These are phyloP conservation scores for Athene noctua DNA, from an alignment of 2,113 vertebrate genomes.

Conservation along the genomic window DNA sequence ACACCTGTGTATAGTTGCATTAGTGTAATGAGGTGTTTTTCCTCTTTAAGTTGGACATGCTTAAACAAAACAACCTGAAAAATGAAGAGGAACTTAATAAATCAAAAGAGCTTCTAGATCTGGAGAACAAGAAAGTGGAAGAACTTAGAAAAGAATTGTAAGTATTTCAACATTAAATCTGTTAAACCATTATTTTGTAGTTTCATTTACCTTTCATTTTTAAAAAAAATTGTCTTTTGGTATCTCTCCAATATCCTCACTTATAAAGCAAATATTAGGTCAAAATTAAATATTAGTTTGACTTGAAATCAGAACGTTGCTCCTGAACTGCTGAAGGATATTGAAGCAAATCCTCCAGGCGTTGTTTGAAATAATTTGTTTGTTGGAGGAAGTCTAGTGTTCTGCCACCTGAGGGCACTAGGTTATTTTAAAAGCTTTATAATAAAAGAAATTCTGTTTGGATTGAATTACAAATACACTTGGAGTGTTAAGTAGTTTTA, in stretches of 20 bases:
- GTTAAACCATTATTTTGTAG: background rate
- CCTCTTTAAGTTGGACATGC: conserved; percentile 78
- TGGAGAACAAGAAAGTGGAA: conserved; percentile 82
- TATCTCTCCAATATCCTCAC: background rate
- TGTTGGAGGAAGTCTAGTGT: background rate
- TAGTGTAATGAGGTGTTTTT: conserved; percentile 16
- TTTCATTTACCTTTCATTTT: background rate
- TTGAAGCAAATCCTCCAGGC: background rate
- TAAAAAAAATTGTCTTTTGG: background rate
- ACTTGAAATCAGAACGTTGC: background rate
- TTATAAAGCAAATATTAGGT: background rate
- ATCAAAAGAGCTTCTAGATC: conserved; percentile 82
- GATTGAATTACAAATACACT: background rate
- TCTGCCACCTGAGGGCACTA: background rate
- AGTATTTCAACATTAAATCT: conserved; percentile 56
- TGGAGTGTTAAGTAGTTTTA: background rate
- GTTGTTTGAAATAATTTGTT: background rate
- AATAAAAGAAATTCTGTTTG: background rate
- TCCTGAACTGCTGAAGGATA: background rate
- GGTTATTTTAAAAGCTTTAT: background rate
- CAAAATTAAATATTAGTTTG: background rate
- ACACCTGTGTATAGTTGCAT: background rate
- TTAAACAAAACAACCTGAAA: conserved; percentile 84
- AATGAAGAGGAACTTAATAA: conserved; percentile 82
- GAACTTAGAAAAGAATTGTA: conserved; percentile 88